Conservation (phyloP, 2,888 invertebrate species). For the Tachina lurida region DNA sequence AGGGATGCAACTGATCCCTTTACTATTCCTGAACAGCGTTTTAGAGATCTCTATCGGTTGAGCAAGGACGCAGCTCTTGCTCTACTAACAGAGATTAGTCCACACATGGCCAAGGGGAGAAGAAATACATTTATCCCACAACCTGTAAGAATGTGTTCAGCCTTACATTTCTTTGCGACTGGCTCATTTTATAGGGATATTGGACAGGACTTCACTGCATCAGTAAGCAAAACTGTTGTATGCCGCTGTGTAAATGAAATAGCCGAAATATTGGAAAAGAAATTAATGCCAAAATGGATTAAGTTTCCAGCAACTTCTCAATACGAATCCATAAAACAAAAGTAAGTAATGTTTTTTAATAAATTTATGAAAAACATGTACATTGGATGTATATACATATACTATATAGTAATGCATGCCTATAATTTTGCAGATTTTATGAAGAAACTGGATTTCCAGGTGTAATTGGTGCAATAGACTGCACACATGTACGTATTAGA, state of each 20-base stretch:
- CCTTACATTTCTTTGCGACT: conserved; percentile 34
- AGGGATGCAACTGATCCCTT: not conserved
- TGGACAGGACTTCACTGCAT: conserved; percentile 37
- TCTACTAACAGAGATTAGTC: conserved; percentile 3
- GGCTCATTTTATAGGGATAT: conserved; percentile 40
- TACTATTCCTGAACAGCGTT: not conserved
- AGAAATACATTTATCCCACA: conserved; percentile 21
- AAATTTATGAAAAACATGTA: not conserved
- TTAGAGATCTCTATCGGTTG: too few species aligned
- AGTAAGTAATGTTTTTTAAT: not conserved
- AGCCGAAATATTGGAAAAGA: conserved; percentile 16
- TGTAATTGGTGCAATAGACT: conserved; percentile 8
- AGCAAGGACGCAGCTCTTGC: too few species aligned
- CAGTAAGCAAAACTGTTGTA: conserved; percentile 6
- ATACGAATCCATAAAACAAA: conserved; percentile 30
- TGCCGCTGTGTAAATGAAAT: conserved; percentile 13
- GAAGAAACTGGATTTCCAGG: conserved; percentile 2
- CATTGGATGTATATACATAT: not conserved
- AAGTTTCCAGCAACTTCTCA: conserved; percentile 10
- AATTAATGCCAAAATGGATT: conserved; percentile 14
- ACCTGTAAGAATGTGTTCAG: conserved; percentile 10
- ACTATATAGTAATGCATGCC: not conserved
- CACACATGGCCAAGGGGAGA: not conserved
- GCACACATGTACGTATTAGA: conserved; percentile 14
- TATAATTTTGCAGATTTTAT: conserved; percentile 14